phyloP scores from a whole-genome alignment of 2,797 vertebrate genomes.

The Phoebastria nigripes region DNA sequence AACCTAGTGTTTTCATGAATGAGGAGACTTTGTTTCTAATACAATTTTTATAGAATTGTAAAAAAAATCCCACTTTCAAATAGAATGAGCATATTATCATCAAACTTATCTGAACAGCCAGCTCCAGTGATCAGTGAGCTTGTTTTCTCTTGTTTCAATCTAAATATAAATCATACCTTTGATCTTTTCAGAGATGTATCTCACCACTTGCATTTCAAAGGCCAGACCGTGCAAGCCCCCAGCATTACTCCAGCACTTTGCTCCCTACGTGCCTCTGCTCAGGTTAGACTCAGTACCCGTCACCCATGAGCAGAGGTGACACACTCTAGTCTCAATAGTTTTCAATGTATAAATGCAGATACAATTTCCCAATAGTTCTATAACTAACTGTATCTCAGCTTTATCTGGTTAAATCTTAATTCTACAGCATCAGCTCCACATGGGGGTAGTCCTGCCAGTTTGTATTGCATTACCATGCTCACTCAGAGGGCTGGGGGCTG shows the following conservation, averaged over 20 bases:
- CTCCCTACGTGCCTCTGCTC: neutral
- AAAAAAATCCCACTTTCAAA: neutral
- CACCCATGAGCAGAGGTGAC: neutral
- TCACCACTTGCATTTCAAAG: neutral
- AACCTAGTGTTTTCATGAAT: slow-evolving; percentile 2
- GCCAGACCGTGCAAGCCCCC: neutral
- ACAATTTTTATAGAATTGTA: neutral
- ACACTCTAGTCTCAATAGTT: neutral
- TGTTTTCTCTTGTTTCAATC: neutral
- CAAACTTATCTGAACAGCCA: neutral
- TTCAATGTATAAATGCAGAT: neutral
- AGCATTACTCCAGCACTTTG: neutral
- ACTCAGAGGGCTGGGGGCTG: neutral
- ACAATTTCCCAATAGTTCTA: neutral
- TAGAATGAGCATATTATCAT: neutral
- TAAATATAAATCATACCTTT: neutral
- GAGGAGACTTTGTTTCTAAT: slow-evolving; percentile 11
- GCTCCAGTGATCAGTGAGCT: neutral
- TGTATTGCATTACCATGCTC: neutral
- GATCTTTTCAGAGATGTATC: neutral
- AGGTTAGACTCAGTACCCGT: neutral
- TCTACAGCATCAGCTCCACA: neutral
- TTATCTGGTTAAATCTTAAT: neutral
- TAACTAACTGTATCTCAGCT: neutral
- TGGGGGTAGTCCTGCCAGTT: neutral